Evolutionary conservation across 2,888 invertebrate genomes (phyloP), one percentile per base, ranked within the genome.

Genomic region (Drosophila colorata): DNA sequence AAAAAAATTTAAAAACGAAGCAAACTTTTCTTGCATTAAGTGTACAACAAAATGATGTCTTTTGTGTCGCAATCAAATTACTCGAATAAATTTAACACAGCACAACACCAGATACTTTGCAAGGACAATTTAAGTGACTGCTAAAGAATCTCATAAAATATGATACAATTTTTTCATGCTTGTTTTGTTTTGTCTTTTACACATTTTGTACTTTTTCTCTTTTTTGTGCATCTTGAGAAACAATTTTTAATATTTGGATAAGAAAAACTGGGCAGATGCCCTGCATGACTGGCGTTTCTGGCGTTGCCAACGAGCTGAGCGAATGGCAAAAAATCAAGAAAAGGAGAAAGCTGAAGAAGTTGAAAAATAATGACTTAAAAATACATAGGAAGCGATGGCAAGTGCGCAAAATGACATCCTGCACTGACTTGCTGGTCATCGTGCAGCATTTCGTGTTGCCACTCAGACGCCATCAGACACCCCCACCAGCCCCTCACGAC

Each of bases 381-480:
- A 56, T 72, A 82, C 70, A 77, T 65, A 68, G 60, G 69, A 67
- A 74, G 63, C 68, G 65, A 78, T 74, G 81, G 51, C 61, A 68
- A 87, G 69, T 84, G 81, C 85, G 72, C 64, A 72, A 60, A 77
- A 81, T 81, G 87, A 81, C 87, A 81, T 80, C 69, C 78, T 71
- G 83, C 56, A 67, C 72, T 60, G 82, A 87, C 73, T 75, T 80
- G 69, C 60, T 69, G 74, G 70, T 87, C 74, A 79, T 79, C 69
- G 57, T 66, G 69, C 55, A 60, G 20, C 60, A 53, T 51, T 66
- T 51, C 28, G 16, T 28, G 25, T 14, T 61, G 41, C 55, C 55
- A 47, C 35, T 47, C 25, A 47, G 35, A 40, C 14, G 14, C 38
- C 4, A 38, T 53, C 48, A 16, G 9, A 11, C 28, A 9, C 28